Evolutionary conservation across 1,140 invertebrate genomes (phyloP).

Genomic region (Aradophagus sp.): DNA sequence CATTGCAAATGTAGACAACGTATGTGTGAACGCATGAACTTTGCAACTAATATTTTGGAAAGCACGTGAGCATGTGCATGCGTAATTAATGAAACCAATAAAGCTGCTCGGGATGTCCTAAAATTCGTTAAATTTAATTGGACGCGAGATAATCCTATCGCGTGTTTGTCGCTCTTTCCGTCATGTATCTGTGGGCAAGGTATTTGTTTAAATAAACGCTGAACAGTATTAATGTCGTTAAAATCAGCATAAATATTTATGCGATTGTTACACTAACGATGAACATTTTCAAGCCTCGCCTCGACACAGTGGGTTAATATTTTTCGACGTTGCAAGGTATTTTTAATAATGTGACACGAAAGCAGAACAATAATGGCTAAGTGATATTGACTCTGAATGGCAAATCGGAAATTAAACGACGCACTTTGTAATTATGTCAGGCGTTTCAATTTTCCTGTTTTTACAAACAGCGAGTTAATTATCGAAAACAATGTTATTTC

Average conservation of each 20-base stretch:
- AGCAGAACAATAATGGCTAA: slow-evolving; percentile 4
- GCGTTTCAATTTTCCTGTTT: not conserved
- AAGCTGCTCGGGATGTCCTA: slow-evolving; percentile 55
- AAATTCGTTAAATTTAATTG: slow-evolving; percentile 75
- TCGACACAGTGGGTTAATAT: not conserved
- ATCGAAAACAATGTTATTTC: not conserved
- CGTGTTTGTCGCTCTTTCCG: slow-evolving; percentile 31
- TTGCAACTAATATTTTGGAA: slow-evolving; percentile 38
- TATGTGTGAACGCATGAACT: slow-evolving; percentile 18
- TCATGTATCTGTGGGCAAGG: slow-evolving; percentile 13
- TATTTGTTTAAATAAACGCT: slow-evolving; percentile 45
- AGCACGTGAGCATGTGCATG: slow-evolving; percentile 61
- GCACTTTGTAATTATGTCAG: not conserved
- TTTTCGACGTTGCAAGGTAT: not conserved
- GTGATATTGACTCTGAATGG: slow-evolving; percentile 6
- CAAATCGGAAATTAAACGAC: slow-evolving; percentile 1
- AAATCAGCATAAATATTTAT: slow-evolving; percentile 32
- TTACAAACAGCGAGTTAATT: slow-evolving; percentile 2
- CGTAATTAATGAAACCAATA: slow-evolving; percentile 75
- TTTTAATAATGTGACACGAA: not conserved
- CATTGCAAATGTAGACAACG: slow-evolving; percentile 6
- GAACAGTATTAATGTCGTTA: slow-evolving; percentile 20
- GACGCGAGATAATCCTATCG: slow-evolving; percentile 66
- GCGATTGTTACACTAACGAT: slow-evolving; percentile 13
- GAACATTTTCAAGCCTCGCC: slow-evolving; percentile 1